Evolutionary conservation across 2,888 invertebrate species (phyloP), one percentile per base, ranked within the genome.

Genomic region (Apamea epomidion): DNA sequence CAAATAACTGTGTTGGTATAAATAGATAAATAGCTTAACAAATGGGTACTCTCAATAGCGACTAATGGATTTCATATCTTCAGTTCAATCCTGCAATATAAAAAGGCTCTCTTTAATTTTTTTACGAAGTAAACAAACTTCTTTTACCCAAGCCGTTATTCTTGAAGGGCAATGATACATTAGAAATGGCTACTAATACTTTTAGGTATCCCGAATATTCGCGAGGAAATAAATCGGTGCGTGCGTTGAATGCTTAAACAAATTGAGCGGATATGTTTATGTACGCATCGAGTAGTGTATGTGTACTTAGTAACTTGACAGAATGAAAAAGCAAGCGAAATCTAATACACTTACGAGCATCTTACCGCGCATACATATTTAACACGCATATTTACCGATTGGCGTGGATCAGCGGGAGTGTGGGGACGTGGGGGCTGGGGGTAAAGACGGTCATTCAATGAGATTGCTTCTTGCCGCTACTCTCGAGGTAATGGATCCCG

Each of bases 391-490:
- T 97, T 97, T 97, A 96, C 97, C 96, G 96, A 97, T 97, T 96
- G 97, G 97, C 94, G 94, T 93, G 96, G 96, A 96, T 96, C 95
- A 93, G 92, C 91, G 93, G 93, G 93, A 91, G 92, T 90, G 92
- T 89, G 92, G 91, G 89, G 90, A 80, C 90, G 89, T 84, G 85
- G 92, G 91, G 87, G 91, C 90, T 80, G 87, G 93, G 94, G 93
- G 93, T 92, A 94, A 93, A 94, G 95, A 94, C 95, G 97, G 97
- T 97, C 97, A 97, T 97, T 97, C 97, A 97, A 97, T 97, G 97
- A 97, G 97, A 97, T 97, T 97, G 97, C 97, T 97, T 97, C 97
- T 97, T 96, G 97, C 97, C 95, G 94, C 95, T 95, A 95, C 96
- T 96, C 96, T 94, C 94, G 92, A 93, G 94, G 97, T 97, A 97